phyloP scores from a whole-genome alignment of 2,888 invertebrate genomes.

The Diogma glabrata region DNA sequence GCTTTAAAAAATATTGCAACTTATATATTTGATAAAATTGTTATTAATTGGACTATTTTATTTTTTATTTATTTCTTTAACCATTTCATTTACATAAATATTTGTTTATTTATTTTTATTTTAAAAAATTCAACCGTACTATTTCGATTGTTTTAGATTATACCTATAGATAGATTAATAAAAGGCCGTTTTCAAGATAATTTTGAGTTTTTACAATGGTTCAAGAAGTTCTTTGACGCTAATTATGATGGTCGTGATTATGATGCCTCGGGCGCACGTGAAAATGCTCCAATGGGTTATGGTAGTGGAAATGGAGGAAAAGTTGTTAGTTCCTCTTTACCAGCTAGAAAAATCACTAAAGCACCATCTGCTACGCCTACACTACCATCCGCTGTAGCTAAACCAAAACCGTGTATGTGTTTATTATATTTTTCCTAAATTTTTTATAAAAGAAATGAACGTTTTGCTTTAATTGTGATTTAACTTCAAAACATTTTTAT shows the following conservation, averaged over 20 bases:
- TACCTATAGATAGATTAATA: conserved; percentile 54
- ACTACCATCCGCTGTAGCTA: conserved; percentile 20
- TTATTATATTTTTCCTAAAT: not conserved
- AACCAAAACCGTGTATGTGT: conserved; percentile 21
- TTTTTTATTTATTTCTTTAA: conserved; percentile 18
- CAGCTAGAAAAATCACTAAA: conserved; percentile 26
- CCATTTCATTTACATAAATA: conserved; percentile 17
- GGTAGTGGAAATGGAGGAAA: conserved; percentile 38
- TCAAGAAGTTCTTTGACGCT: conserved; percentile 99
- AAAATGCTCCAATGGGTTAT: conserved; percentile 74
- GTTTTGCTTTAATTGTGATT: too few relatives aligned
- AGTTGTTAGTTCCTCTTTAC: conserved; percentile 8
- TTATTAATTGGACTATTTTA: not conserved
- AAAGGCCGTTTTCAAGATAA: conserved; percentile 99
- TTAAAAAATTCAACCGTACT: too few relatives aligned
- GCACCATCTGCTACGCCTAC: conserved; percentile 22
- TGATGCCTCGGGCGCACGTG: conserved; percentile 77
- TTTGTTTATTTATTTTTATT: conserved; percentile 18
- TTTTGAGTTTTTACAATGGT: conserved; percentile 99
- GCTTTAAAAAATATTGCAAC: too few relatives aligned
- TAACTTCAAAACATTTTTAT: too few relatives aligned
- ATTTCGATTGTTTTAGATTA: conserved; percentile 32
- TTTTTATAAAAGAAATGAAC: not conserved
- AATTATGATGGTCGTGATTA: conserved; percentile 94
- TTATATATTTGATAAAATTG: too few relatives aligned